Conservation (phyloP, 2,113 vertebrate genomes). For the Malaclemys terrapin region DNA sequence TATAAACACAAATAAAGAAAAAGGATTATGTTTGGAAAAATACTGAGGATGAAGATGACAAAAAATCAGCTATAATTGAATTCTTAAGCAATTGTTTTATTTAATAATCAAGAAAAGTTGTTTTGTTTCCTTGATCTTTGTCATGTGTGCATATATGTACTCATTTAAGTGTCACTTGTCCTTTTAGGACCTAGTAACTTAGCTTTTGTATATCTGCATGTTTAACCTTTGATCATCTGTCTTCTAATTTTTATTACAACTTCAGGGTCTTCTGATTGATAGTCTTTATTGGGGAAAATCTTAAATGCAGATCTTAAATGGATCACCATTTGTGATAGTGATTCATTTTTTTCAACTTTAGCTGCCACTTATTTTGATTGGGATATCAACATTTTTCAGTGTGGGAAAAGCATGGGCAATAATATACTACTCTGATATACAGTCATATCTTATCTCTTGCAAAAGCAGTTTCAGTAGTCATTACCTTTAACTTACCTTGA, state of each 20-base stretch:
- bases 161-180: background rate
- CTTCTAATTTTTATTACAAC: background rate
- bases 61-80: background rate
- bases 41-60: background rate
- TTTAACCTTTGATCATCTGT: background rate
- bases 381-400: constrained; percentile 11
- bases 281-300: background rate
- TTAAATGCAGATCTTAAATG: background rate
- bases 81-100: background rate
- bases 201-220: background rate
- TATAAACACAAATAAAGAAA: background rate
- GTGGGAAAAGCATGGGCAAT: background rate
- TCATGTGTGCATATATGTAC: background rate
- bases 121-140: background rate
- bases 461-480: constrained; percentile 1
- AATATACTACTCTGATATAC: background rate
- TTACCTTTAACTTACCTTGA: background rate
- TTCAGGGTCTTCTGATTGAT: background rate
- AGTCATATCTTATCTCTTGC: background rate
- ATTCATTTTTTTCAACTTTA: constrained; percentile 23
- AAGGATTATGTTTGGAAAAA: background rate
- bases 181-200: background rate
- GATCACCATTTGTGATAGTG: background rate
- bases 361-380: background rate
- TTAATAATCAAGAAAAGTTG: background rate